Conservation (phyloP, 2,888 invertebrate genomes). For the Ectobius pallidus region DNA sequence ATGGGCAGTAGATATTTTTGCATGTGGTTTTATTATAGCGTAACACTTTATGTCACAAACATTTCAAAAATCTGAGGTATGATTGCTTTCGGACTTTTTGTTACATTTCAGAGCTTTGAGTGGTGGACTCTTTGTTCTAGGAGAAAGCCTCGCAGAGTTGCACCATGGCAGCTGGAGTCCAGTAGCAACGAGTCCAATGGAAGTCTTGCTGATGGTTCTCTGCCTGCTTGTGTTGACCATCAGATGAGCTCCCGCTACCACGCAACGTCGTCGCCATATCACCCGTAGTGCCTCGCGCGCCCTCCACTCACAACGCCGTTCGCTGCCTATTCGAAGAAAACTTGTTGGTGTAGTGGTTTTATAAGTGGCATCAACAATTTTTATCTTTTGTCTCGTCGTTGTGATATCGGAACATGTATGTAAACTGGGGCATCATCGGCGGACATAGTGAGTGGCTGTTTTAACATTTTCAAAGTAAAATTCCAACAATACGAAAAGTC, state of each 20-base stretch:
- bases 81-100: too few relatives aligned
- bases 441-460: not conserved
- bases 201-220: not conserved
- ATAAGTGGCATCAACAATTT: constrained; percentile 7
- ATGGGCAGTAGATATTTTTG: too few relatives aligned
- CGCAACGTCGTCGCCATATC: constrained; percentile 11
- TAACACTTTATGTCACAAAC: too few relatives aligned
- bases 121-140: constrained; percentile 53
- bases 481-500: not conserved
- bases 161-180: constrained; percentile 55
- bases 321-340: constrained; percentile 4
- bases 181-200: constrained; percentile 1
- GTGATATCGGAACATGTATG: not conserved
- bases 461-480: not conserved
- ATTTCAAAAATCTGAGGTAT: too few relatives aligned
- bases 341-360: constrained; percentile 5
- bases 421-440: not conserved
- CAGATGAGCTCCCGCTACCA: constrained; percentile 11
- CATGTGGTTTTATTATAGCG: too few relatives aligned
- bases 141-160: constrained; percentile 67
- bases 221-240: constrained; percentile 19
- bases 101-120: not conserved
- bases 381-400: not conserved
- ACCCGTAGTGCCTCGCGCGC: constrained; percentile 25
- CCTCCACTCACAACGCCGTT: not conserved